Conservation (phyloP, 2,888 invertebrate species). For the Synergus japonicus region DNA sequence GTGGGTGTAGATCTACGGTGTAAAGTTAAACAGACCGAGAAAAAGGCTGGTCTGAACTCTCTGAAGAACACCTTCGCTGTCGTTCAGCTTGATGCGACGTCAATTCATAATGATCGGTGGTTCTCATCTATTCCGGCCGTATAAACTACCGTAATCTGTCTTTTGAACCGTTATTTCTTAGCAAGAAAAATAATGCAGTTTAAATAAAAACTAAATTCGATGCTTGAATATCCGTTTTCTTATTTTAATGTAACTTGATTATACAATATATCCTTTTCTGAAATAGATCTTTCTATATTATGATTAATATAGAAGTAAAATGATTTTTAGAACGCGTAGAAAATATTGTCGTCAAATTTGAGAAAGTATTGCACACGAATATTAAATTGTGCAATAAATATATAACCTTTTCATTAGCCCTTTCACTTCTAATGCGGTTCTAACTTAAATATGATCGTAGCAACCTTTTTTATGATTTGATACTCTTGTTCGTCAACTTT, state of each 20-base stretch:
- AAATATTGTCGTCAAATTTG: not conserved
- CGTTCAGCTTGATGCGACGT: slow-evolving; percentile 26
- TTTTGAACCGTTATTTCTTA: slow-evolving; percentile 3
- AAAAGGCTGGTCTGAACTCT: slow-evolving; percentile 34
- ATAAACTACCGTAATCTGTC: slow-evolving; percentile 17
- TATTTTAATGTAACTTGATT: no score
- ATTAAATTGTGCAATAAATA: slow-evolving; percentile 15
- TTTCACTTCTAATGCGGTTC: slow-evolving; percentile 10
- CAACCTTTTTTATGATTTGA: slow-evolving; percentile 11
- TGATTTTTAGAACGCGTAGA: not conserved
- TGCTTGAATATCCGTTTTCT: no score
- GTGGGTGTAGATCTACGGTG: slow-evolving; percentile 52
- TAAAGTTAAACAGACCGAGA: slow-evolving; percentile 56
- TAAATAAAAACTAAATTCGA: not conserved
- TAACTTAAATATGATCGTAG: slow-evolving; percentile 25
- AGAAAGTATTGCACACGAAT: not conserved
- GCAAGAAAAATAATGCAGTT: not conserved
- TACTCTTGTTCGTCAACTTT: slow-evolving; percentile 36
- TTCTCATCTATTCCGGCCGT: not conserved
- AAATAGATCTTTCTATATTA: no score
- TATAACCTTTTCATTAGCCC: slow-evolving; percentile 14
- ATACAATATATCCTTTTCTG: no score
- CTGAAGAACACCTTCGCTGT: slow-evolving; percentile 2
- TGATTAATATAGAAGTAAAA: no score
- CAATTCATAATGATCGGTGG: slow-evolving; percentile 1